These are phyloP conservation scores for Melikaiella ostensackeni DNA, from an alignment of 2,888 invertebrate species.

Conservation along the genomic window DNA sequence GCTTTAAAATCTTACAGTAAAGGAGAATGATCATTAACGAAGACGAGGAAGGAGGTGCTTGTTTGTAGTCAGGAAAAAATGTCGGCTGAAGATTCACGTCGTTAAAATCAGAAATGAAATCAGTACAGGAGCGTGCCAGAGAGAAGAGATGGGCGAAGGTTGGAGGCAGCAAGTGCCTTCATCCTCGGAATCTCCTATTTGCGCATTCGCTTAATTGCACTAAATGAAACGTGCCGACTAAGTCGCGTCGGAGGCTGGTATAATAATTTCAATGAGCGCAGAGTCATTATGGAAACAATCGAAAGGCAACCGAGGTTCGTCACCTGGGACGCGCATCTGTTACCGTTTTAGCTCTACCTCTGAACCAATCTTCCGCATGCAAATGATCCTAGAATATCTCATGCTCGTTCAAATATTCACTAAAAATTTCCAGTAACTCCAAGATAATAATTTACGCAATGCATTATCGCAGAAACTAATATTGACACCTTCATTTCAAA, in stretches of 20 bases:
- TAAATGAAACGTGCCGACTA: slow-evolving; percentile 1
- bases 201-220: slow-evolving; percentile 10
- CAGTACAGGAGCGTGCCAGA: slow-evolving; percentile 17
- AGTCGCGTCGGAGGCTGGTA: not conserved
- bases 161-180: not conserved
- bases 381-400: not conserved
- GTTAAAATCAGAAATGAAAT: slow-evolving; percentile 20
- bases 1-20: not conserved
- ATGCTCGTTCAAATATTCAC: not conserved
- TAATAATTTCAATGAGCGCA: slow-evolving; percentile 8
- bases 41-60: not conserved
- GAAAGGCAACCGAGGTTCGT: slow-evolving; percentile 11
- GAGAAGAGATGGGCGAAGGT: too few species aligned
- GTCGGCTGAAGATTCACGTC: slow-evolving; percentile 15
- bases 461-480: not conserved
- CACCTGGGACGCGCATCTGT: slow-evolving; percentile 31
- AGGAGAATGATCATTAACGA: slow-evolving; percentile 12
- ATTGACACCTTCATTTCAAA: too few species aligned
- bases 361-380: slow-evolving; percentile 18
- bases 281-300: slow-evolving; percentile 26
- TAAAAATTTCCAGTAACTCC: not conserved
- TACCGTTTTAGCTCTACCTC: slow-evolving; percentile 6
- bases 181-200: slow-evolving; percentile 3
- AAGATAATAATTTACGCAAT: not conserved
- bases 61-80: slow-evolving; percentile 9